Evolutionary conservation across 1,140 invertebrate genomes (phyloP).

Genomic region (Papilio polytes): DNA sequence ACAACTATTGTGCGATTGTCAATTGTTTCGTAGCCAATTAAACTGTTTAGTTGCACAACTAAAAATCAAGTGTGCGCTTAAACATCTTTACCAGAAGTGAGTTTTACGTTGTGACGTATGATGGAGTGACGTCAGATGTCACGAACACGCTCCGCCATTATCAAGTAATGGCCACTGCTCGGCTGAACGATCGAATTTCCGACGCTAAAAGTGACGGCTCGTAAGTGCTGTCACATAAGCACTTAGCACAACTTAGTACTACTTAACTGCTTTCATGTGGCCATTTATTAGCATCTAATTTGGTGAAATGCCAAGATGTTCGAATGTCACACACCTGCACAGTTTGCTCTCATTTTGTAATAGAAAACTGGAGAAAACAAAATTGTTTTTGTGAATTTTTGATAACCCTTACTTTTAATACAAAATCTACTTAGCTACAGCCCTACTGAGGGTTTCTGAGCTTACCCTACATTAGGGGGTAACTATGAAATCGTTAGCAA

Average conservation of each 20-base stretch:
- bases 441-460: too few species aligned
- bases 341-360: not conserved
- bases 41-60: too few species aligned
- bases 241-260: slow-evolving; percentile 10
- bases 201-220: slow-evolving; percentile 10
- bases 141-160: not conserved
- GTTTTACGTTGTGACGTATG: not conserved
- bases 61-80: too few species aligned
- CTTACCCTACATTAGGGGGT: too few species aligned
- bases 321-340: not conserved
- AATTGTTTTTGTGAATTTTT: not conserved
- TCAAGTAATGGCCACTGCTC: slow-evolving; percentile 8
- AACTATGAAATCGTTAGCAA: too few species aligned
- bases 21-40: too few species aligned
- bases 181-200: slow-evolving; percentile 35
- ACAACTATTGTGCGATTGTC: too few species aligned
- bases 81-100: not conserved
- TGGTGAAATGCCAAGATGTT: not conserved
- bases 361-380: not conserved
- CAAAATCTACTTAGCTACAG: too few species aligned
- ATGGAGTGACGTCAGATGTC: slow-evolving; percentile 26
- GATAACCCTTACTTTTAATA: not conserved
- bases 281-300: slow-evolving; percentile 1
- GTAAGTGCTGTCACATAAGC: slow-evolving; percentile 22
- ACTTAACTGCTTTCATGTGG: not conserved